phyloP scores from a whole-genome alignment of 2,113 vertebrate genomes.

The Larimichthys crocea region DNA sequence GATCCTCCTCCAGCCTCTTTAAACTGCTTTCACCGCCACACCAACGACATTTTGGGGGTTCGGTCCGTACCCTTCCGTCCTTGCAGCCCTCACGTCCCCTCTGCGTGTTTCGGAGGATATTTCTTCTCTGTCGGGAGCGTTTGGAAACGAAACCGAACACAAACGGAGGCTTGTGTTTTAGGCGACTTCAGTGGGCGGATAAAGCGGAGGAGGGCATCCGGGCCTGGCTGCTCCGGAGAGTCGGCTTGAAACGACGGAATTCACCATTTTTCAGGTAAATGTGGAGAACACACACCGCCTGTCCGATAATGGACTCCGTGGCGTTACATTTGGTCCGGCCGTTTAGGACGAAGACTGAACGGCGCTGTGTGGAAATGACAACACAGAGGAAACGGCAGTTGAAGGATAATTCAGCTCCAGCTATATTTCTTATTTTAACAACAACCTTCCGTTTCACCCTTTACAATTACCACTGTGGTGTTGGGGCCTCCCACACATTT shows the following conservation, averaged over 20 bases:
- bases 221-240: conserved; percentile 79
- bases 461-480: no score
- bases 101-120: conserved; percentile 37
- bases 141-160: conserved; percentile 7
- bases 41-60: conserved; percentile 52
- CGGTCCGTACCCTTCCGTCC: conserved; percentile 3
- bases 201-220: conserved; percentile 80
- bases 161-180: conserved; percentile 40
- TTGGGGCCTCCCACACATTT: not conserved
- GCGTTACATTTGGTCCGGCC: not conserved
- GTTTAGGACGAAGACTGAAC: conserved; percentile 14
- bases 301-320: conserved; percentile 44
- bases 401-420: conserved; percentile 5
- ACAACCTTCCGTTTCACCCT: not conserved
- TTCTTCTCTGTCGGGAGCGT: conserved; percentile 30
- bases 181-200: conserved; percentile 72
- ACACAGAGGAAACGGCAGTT: conserved; percentile 51
- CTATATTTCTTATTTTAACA: conserved; percentile 21
- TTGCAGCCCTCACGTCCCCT: not conserved
- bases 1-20: conserved; percentile 66
- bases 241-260: conserved; percentile 70
- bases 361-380: conserved; percentile 43
- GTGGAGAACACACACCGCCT: fast-evolving
- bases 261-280: conserved; percentile 79
- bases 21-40: conserved; percentile 50